A percentile compares a stretch with the other conserved stretches of the same genome.
phyloP scores from a whole-genome alignment of 2,888 invertebrate genomes.

The Catotricha subobsoleta region DNA sequence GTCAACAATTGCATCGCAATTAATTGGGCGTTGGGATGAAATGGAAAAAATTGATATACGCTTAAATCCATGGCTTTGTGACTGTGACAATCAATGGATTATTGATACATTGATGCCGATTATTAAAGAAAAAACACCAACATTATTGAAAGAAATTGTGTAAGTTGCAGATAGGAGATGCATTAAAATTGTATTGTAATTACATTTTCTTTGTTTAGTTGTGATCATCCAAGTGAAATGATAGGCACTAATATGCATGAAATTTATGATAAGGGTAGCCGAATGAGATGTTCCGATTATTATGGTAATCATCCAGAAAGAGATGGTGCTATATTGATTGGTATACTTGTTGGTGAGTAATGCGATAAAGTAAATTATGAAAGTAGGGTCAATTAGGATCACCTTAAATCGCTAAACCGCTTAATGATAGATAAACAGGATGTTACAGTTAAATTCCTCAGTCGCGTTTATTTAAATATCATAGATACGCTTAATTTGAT shows the following conservation, averaged over 20 bases:
- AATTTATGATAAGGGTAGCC: constrained; percentile 34
- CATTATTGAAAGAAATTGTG: neutral
- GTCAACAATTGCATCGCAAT: constrained; percentile 26
- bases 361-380: no score
- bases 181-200: neutral
- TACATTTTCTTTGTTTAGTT: constrained; percentile 27
- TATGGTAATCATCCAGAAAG: constrained; percentile 44
- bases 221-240: constrained; percentile 48
- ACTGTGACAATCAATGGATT: constrained; percentile 63
- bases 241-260: constrained; percentile 37
- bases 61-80: constrained; percentile 61
- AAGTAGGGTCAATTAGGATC: no score
- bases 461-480: no score
- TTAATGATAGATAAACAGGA: no score
- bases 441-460: no score
- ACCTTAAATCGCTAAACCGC: no score
- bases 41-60: constrained; percentile 46
- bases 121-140: constrained; percentile 22
- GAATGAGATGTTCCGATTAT: constrained; percentile 47
- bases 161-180: neutral
- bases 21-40: constrained; percentile 55
- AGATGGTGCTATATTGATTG: constrained; percentile 50
- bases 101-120: constrained; percentile 42
- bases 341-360: constrained; percentile 40
- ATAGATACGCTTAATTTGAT: no score